Conservation (phyloP, 2,113 vertebrate species). For the Brevimyrus niger region DNA sequence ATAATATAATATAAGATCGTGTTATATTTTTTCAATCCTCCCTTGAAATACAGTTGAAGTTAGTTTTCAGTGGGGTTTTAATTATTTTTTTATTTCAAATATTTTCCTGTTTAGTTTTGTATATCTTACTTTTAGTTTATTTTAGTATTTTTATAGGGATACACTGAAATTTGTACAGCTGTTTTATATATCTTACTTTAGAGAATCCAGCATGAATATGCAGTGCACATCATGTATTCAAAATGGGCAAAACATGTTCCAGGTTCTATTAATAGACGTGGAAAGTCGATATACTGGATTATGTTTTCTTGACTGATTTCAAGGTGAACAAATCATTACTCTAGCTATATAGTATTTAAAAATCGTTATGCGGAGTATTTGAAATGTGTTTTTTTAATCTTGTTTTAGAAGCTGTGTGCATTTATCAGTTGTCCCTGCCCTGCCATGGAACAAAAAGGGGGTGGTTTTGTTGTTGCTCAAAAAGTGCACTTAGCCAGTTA, state of each 20-base stretch:
- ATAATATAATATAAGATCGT: neutral
- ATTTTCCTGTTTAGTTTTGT: neutral
- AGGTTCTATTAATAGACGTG: neutral
- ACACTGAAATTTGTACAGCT: neutral
- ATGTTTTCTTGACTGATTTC: neutral
- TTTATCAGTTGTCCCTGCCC: neutral
- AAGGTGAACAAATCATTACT: neutral
- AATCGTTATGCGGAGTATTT: neutral
- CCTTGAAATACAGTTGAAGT: neutral
- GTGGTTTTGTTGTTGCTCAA: neutral
- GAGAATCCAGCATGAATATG: neutral
- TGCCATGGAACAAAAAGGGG: neutral
- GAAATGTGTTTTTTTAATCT: neutral
- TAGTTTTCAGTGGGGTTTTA: neutral
- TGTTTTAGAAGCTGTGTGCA: neutral
- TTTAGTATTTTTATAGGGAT: neutral
- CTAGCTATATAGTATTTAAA: neutral
- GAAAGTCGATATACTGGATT: neutral
- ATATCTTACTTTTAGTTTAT: neutral
- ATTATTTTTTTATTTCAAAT: neutral
- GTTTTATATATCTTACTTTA: neutral
- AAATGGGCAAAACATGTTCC: neutral
- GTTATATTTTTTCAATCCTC: neutral
- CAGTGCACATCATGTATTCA: neutral
- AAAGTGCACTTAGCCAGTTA: neutral